Evolutionary conservation across 2,888 invertebrate species (phyloP), one percentile per base, ranked within the genome.

Genomic region (Nipponacmea schrenckii): DNA sequence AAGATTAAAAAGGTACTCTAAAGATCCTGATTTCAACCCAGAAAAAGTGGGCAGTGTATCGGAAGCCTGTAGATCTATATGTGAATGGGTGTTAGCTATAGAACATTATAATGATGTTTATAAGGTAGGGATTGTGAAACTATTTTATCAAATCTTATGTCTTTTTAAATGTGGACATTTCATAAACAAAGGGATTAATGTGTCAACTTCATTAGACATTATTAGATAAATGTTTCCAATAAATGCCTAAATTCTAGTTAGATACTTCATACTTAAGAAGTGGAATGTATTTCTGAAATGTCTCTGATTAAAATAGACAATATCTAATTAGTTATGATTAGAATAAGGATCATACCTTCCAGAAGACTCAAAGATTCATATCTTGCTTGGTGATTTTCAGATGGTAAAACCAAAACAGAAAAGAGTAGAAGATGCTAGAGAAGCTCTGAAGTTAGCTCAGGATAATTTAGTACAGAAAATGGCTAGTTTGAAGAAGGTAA

Each of bases 351-450:
- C 31, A 31, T 31, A n/a, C 31, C 31, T 3, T 5, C 31, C 2
- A 31, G 31, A 31, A 31, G 31, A 31, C 2, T 31, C 31, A 31
- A 39, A 39, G 39, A 39, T 8, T 39, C 39, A 39, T 39, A 39
- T 39, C 5, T 39, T 39, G 39, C 39, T 39, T 44, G 45, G 17
- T 62, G 12, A n/a, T 63, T 68, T 77, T 26, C 71, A 88, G 87
- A 88, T 88, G 87, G 88, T 89, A 8, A 88, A 87, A 74, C 89
- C 89, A 0, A 89, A 89, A 78, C 87, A 88, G 78, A 84, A 81
- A 70, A 76, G 85, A 62, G 87, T 89, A 12, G 84, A 85, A 66
- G 88, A 88, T 67, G 89, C 89, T 0, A 83, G 84, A 69, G 88
- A 89, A 70, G 89, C 89, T 8, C 80, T 89, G 26, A 79, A 81